Conservation (phyloP, 64 coral and sea anemone species). For the Porites australiensis region DNA sequence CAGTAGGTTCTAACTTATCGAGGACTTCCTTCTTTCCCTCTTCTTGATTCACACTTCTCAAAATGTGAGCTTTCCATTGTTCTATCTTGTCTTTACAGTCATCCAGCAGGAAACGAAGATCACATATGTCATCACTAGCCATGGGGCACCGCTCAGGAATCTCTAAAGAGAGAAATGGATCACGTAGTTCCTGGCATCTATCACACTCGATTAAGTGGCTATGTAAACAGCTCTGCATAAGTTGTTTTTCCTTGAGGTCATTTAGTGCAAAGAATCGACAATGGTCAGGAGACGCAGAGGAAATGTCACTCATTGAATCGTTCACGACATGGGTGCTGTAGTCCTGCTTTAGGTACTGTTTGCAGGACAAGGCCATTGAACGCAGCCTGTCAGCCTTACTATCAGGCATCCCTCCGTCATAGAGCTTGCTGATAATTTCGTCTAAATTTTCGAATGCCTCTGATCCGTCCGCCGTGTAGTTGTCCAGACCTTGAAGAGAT, state of each 20-base stretch:
- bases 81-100: constrained; percentile 18
- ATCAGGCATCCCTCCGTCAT: constrained; percentile 19
- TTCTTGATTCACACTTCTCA: constrained; percentile 46
- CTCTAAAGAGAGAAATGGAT: background rate
- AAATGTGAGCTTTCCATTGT: constrained; percentile 46
- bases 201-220: constrained; percentile 4
- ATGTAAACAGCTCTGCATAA: background rate
- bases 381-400: constrained; percentile 12
- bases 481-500: constrained; percentile 67
- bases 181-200: constrained; percentile 19
- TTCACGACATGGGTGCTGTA: constrained; percentile 42
- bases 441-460: constrained; percentile 54
- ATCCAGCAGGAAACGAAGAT: constrained; percentile 33
- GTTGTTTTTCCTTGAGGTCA: constrained; percentile 29
- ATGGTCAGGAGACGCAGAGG: constrained; percentile 38
- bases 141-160: too few relatives aligned
- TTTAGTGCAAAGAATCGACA: constrained; percentile 59
- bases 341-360: too few relatives aligned
- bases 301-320: constrained; percentile 13
- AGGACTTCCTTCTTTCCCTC: constrained; percentile 24
- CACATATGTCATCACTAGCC: constrained; percentile 2
- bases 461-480: constrained; percentile 19
- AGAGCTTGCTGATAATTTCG: constrained; percentile 20
- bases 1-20: background rate
- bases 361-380: background rate